Conservation (phyloP, 1,140 invertebrate genomes). For the Mactra quadrangularis region DNA sequence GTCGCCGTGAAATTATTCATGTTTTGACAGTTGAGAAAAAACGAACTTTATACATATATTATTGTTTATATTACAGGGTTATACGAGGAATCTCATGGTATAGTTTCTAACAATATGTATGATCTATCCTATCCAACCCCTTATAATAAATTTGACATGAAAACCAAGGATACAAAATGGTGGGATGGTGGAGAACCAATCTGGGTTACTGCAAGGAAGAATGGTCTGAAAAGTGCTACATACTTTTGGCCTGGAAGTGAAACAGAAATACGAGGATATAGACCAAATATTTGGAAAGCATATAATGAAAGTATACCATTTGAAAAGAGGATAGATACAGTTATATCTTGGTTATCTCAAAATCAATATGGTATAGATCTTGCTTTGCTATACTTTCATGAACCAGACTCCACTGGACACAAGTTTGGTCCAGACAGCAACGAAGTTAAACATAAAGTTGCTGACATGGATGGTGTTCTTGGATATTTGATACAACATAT, state of each 20-base stretch:
- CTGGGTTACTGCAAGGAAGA: conserved; percentile 79
- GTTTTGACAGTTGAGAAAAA: too few relatives aligned
- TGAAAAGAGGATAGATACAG: conserved; percentile 85
- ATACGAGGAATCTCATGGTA: conserved; percentile 90
- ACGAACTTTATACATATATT: too few relatives aligned
- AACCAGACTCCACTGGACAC: conserved; percentile 88
- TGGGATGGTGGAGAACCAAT: conserved; percentile 82
- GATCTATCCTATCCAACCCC: conserved; percentile 85
- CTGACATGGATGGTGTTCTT: conserved; percentile 72
- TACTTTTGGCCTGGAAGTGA: conserved; percentile 79
- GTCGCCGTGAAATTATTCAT: too few relatives aligned
- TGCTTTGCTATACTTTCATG: conserved; percentile 89
- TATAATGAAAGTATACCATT: conserved; percentile 85
- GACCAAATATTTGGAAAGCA: conserved; percentile 65
- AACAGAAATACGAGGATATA: conserved; percentile 61
- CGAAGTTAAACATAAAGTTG: conserved; percentile 71
- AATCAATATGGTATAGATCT: conserved; percentile 77
- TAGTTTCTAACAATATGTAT: conserved; percentile 87
- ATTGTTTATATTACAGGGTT: conserved; percentile 79
- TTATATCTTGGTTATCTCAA: conserved; percentile 88
- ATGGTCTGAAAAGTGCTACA: conserved; percentile 64
- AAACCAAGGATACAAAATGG: conserved; percentile 79
- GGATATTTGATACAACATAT: conserved; percentile 79
- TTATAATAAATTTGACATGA: conserved; percentile 80
- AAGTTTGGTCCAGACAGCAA: conserved; percentile 76